Evolutionary conservation across 2,113 vertebrate genomes (phyloP).

Genomic region (Daboia siamensis): DNA sequence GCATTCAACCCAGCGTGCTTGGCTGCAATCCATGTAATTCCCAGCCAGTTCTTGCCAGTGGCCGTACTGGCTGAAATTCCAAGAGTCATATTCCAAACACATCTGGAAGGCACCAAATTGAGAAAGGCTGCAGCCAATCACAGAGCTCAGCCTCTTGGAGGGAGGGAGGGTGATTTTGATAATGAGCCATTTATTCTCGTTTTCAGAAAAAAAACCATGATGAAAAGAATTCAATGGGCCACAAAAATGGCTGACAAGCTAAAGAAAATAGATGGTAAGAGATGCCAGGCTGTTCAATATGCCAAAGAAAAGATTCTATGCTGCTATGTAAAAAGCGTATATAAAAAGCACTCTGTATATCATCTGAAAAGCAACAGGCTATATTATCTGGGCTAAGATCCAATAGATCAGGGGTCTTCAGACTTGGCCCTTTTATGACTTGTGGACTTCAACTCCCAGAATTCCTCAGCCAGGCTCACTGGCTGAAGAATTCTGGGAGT

Average conservation of each 20-base stretch:
- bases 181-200: neutral
- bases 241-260: neutral
- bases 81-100: neutral
- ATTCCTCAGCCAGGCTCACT: no score
- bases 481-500: no score
- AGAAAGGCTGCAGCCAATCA: neutral
- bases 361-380: neutral
- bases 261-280: neutral
- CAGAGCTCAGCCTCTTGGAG: neutral
- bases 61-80: neutral
- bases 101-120: neutral
- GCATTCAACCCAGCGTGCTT: neutral
- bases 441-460: no score
- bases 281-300: neutral
- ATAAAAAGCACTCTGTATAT: neutral
- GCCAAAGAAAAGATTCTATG: neutral
- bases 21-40: neutral
- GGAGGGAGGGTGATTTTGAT: neutral
- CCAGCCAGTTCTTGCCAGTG: neutral
- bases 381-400: neutral
- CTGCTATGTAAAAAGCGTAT: neutral
- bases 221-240: slow-evolving; percentile 1
- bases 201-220: neutral
- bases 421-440: no score
- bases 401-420: no score